Base-by-base conservation (phyloP, 2,113 vertebrate species). In the Mesitornis unicolor region DNA sequence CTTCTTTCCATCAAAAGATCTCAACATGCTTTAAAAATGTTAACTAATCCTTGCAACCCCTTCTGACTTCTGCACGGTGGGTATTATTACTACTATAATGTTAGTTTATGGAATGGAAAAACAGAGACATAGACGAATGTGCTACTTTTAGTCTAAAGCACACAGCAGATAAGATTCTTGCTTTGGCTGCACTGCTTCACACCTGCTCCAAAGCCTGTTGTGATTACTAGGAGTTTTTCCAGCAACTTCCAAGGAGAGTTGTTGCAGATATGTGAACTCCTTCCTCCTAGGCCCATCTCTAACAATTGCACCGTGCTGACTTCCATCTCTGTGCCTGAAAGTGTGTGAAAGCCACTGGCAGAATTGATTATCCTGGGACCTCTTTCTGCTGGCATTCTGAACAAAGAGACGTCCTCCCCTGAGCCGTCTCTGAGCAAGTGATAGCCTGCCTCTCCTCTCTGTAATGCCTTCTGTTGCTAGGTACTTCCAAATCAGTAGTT, bases 261-360 rank as follows among this genome's bases (percentile, higher is more conserved):
- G 8, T 21, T 61, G 40, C 33, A 57, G 33, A 6, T 74, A 43
- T 1, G 0, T 16, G n/a, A 14, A 31, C 20, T 56, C 19, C 36
- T 68, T 54, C 60, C 33, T 87, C 57, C 14, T 18, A 82, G 48
- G 7, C 7, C 42, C 3, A 1, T 25, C 60, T 42, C 69, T 33
- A 74, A 13, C 11, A 63, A 51, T 60, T 81, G 35, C 42, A 19
- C 65, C 9, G 0, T 42, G 43, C 77, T 47, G 60, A 56, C 45
- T 90, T 53, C 68, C 40, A 87, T 3, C 11, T 0, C 57, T 57
- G 25, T 9, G 19, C 53, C 36, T 64, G 33, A 73, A 71, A 84
- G 56, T 3, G 33, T n/a, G 6, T 87, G 90, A 86, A 86, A 95
- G 77, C 91, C 93, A 92, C 53, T 35, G 84, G 61, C 84, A 89